Evolutionary conservation across 2,113 vertebrate species (phyloP).

Genomic region (Psilopsiagon aurifrons): DNA sequence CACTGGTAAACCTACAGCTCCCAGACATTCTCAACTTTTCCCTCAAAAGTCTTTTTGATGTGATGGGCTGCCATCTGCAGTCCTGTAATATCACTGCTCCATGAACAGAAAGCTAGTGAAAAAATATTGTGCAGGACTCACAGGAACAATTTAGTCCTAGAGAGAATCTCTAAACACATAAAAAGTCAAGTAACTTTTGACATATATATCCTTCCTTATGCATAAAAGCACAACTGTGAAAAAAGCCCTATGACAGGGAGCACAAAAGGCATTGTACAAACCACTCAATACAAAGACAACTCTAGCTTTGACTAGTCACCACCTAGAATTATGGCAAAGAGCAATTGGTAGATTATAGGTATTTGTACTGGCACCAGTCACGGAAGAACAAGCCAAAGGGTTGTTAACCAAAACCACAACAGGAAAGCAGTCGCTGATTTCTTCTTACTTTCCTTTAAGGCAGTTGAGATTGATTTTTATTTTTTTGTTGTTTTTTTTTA

Average conservation of each 20-base stretch:
- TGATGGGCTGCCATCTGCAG: conserved; percentile 68
- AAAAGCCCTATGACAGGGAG: neutral
- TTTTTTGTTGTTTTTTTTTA: neutral
- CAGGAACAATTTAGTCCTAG: neutral
- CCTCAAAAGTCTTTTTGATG: neutral
- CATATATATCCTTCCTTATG: neutral
- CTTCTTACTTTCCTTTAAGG: conserved; percentile 10
- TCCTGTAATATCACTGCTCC: conserved; percentile 18
- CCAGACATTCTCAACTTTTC: neutral
- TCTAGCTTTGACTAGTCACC: neutral
- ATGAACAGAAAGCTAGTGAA: neutral
- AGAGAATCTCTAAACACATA: neutral
- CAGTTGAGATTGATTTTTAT: neutral
- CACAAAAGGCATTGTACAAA: neutral
- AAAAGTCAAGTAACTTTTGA: neutral
- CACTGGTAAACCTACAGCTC: neutral
- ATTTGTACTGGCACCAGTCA: conserved; percentile 27
- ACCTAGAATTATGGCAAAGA: conserved; percentile 23
- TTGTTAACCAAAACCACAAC: conserved; percentile 46
- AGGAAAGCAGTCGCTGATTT: conserved; percentile 41
- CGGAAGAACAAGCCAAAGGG: conserved; percentile 6
- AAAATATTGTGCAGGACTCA: neutral
- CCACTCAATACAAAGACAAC: neutral
- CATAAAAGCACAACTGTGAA: neutral
- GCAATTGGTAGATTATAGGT: conserved; percentile 16